Percentiles rank a stretch among this genome's conserved stretches.
These are phyloP conservation scores for Leucophenga montana DNA, from an alignment of 2,888 invertebrate genomes.

Conservation along the genomic window DNA sequence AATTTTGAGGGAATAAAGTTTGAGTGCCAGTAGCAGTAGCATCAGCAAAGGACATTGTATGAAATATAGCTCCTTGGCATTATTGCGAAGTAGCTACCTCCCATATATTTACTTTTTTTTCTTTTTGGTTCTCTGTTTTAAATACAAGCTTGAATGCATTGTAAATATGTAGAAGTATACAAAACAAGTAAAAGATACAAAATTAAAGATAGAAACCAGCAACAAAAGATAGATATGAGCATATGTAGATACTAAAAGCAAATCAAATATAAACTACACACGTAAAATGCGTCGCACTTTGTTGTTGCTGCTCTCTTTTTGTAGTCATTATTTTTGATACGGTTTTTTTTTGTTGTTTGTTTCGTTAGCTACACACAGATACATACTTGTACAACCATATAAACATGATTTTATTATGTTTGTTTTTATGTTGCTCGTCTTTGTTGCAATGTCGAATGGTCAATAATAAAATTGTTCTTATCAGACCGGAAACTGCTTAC, in stretches of 20 bases:
- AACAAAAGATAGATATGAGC: background rate
- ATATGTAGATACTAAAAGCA: background rate
- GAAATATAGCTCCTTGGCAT: no score
- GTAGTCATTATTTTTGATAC: slow-evolving; percentile 53
- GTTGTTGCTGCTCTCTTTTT: slow-evolving; percentile 34
- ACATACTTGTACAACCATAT: background rate
- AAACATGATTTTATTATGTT: background rate
- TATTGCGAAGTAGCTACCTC: no score
- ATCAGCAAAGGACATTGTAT: no score
- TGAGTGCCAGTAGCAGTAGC: background rate
- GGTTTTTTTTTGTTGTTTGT: slow-evolving; percentile 48
- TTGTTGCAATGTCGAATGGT: slow-evolving; percentile 48
- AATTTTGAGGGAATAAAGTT: slow-evolving; percentile 19
- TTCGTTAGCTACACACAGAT: slow-evolving; percentile 41
- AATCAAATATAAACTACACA: background rate
- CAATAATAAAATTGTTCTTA: slow-evolving; percentile 54
- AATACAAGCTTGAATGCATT: slow-evolving; percentile 17
- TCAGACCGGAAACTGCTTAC: slow-evolving; percentile 49
- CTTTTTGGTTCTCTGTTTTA: slow-evolving; percentile 47
- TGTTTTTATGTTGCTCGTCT: slow-evolving; percentile 27
- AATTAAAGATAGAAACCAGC: background rate
- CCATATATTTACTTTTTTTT: slow-evolving; percentile 31
- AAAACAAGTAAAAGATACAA: no score
- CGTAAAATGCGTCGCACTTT: background rate
- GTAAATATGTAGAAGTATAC: background rate